phyloP scores from a whole-genome alignment of 2,888 invertebrate species.

The Drosophila fungiperda region DNA sequence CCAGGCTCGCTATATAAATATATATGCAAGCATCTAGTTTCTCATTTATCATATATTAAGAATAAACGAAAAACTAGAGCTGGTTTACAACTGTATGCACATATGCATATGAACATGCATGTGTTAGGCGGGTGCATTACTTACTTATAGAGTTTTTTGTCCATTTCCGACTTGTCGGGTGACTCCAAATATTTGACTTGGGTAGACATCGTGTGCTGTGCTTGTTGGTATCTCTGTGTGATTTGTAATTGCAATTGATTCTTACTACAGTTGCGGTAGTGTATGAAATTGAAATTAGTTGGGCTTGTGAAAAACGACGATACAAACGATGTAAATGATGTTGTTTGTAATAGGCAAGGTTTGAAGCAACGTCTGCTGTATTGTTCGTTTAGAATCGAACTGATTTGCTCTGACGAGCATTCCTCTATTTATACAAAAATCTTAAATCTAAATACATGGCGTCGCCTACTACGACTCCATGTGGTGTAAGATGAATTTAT shows the following conservation, averaged over 20 bases:
- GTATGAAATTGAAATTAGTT: constrained; percentile 20
- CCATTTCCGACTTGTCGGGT: constrained; percentile 91
- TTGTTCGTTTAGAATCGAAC: no score
- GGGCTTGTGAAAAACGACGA: constrained; percentile 16
- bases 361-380: constrained; percentile 41
- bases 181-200: constrained; percentile 84
- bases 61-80: background rate
- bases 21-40: background rate
- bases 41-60: background rate
- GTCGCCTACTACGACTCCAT: no score
- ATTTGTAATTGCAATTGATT: background rate
- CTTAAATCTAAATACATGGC: no score
- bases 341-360: constrained; percentile 8
- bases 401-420: no score
- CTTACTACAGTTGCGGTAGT: background rate
- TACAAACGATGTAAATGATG: constrained; percentile 1
- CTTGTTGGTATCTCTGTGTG: background rate
- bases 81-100: background rate
- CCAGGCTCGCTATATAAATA: background rate
- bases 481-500: no score
- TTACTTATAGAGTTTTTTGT: constrained; percentile 92
- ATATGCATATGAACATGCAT: background rate
- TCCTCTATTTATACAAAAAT: no score
- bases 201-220: constrained; percentile 47
- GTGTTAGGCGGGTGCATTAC: constrained; percentile 12